phyloP scores from a whole-genome alignment of 2,113 vertebrate species.

The Apistogramma diplotaenia region DNA sequence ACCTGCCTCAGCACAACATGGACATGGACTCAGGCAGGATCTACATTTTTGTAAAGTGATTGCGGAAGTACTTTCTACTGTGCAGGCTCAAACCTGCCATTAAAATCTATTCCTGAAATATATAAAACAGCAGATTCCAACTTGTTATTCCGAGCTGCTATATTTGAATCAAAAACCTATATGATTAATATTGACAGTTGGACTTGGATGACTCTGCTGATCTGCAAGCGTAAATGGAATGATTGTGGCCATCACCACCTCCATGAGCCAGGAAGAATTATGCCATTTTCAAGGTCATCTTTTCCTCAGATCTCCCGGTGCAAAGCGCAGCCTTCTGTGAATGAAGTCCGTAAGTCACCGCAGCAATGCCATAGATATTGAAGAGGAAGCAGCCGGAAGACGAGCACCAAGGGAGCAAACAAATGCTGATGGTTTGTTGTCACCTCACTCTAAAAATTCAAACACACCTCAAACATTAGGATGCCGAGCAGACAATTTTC shows the following conservation, averaged over 20 bases:
- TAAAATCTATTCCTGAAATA: too few relatives aligned
- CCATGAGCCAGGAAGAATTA: neutral
- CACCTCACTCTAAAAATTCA: slow-evolving; percentile 26
- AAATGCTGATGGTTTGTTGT: slow-evolving; percentile 12
- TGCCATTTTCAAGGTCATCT: slow-evolving; percentile 26
- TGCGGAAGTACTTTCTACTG: too few relatives aligned
- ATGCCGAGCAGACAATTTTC: neutral
- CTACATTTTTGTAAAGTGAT: too few relatives aligned
- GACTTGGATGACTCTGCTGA: neutral
- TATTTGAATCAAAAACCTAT: neutral
- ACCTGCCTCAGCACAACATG: too few relatives aligned
- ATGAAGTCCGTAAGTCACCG: neutral
- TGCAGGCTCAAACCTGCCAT: too few relatives aligned
- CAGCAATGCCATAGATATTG: neutral
- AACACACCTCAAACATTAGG: slow-evolving; percentile 23
- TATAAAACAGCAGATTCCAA: neutral
- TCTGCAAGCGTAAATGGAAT: neutral
- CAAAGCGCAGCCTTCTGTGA: slow-evolving; percentile 22
- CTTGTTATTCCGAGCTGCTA: neutral
- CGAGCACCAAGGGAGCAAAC: neutral
- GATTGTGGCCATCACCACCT: neutral
- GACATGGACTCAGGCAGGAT: too few relatives aligned
- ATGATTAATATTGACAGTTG: neutral
- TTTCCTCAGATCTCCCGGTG: neutral
- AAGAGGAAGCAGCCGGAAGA: neutral